phyloP scores from a whole-genome alignment of 2,888 invertebrate genomes.

The Rhamnusium bicolor region DNA sequence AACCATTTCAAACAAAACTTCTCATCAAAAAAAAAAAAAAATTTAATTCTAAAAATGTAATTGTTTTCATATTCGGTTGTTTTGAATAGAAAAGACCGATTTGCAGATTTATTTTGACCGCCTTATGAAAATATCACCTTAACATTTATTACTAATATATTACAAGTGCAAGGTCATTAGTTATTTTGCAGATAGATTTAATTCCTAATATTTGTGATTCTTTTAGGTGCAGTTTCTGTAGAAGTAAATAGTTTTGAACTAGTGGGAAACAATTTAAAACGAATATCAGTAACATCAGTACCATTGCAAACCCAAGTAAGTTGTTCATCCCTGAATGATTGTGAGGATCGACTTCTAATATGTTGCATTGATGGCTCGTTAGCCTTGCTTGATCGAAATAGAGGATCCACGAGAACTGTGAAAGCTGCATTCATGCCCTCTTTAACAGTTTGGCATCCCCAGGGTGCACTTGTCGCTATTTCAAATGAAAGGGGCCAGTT shows the following conservation, averaged over 20 bases:
- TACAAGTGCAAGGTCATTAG: no score
- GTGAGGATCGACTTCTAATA: conserved; percentile 80
- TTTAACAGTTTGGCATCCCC: conserved; percentile 81
- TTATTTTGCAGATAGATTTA: no score
- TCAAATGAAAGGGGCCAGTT: conserved; percentile 82
- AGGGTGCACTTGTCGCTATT: conserved; percentile 79
- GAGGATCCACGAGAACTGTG: conserved; percentile 83
- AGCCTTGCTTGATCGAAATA: conserved; percentile 83
- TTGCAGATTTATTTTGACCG: no score
- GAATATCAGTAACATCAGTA: conserved; percentile 79
- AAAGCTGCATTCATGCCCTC: conserved; percentile 88
- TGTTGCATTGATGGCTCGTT: conserved; percentile 91
- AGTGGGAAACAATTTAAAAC: conserved; percentile 75
- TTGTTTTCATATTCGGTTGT: no score
- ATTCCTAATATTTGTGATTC: background rate
- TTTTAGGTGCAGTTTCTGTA: conserved; percentile 77
- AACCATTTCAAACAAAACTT: no score
- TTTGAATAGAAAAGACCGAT: no score
- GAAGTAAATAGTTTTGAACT: conserved; percentile 80
- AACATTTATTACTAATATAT: no score
- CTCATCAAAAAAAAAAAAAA: no score
- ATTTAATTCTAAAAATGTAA: no score
- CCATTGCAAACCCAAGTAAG: conserved; percentile 81
- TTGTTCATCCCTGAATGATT: conserved; percentile 80
- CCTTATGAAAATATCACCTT: no score